phyloP scores from a whole-genome alignment of 2,113 vertebrate species.

The Mobula birostris region DNA sequence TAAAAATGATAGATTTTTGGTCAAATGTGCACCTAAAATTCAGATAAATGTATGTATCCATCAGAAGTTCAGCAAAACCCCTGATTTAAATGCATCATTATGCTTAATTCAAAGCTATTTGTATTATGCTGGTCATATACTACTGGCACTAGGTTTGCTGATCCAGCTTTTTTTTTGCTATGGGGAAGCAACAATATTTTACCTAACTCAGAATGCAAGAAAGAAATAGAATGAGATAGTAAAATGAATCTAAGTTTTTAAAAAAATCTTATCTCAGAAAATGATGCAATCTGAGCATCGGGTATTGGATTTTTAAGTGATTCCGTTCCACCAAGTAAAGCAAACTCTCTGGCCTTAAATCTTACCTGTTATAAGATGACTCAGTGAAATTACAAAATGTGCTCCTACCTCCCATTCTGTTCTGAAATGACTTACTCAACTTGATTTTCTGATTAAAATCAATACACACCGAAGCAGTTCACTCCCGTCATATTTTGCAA shows the following conservation, averaged over 20 bases:
- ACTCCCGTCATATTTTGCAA: neutral
- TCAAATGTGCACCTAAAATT: neutral
- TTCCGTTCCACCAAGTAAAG: constrained; percentile 2
- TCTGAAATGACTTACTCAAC: constrained; percentile 28
- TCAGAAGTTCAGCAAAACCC: neutral
- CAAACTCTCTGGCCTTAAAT: neutral
- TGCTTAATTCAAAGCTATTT: neutral
- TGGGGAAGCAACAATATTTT: too few relatives aligned
- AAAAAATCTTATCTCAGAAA: neutral
- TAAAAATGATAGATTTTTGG: neutral
- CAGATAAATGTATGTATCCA: neutral
- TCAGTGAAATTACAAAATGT: constrained; percentile 32
- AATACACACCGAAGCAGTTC: constrained; percentile 16
- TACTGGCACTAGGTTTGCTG: neutral
- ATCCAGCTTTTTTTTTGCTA: neutral
- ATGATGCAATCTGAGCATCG: neutral
- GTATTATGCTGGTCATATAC: neutral
- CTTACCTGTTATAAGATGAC: constrained; percentile 27
- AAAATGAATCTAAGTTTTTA: neutral
- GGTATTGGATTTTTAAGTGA: constrained; percentile 14
- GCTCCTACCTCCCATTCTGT: neutral
- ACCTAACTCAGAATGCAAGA: neutral
- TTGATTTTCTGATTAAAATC: constrained; percentile 36
- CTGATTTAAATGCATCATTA: neutral
- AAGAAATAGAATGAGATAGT: neutral